Conservation (phyloP, 2,888 invertebrate genomes). For the Drosophila bunnanda region DNA sequence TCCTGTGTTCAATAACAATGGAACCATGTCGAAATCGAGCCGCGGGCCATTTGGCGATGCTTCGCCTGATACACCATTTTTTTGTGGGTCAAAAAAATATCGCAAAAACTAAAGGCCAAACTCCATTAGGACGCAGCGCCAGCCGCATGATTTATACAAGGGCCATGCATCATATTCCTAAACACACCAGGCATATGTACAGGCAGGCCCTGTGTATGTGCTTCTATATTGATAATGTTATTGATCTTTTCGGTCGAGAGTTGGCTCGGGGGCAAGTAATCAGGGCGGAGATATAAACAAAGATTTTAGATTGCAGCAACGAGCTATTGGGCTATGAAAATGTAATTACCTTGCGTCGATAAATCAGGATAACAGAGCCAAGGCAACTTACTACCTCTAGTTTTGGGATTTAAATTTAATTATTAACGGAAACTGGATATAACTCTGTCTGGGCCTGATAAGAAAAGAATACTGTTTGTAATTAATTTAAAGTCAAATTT, state of each 20-base stretch:
- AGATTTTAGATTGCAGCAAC: constrained; percentile 8
- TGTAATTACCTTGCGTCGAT: constrained; percentile 1
- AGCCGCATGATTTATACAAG: constrained; percentile 68
- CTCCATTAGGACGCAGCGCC: constrained; percentile 62
- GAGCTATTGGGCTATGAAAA: constrained; percentile 5
- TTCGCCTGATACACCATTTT: constrained; percentile 30
- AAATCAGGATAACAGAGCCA: background rate
- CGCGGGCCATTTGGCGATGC: constrained; percentile 59
- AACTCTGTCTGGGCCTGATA: background rate
- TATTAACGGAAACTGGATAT: background rate
- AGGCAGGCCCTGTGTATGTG: background rate
- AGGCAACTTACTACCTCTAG: background rate
- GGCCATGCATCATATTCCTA: constrained; percentile 61
- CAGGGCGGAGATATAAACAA: constrained; percentile 7
- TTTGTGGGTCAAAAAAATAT: constrained; percentile 55
- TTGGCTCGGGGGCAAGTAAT: constrained; percentile 10
- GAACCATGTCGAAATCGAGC: constrained; percentile 58
- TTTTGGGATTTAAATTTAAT: background rate
- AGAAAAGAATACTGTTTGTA: background rate
- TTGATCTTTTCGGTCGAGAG: constrained; percentile 25
- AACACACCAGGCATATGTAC: constrained; percentile 19
- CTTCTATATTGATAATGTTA: constrained; percentile 15
- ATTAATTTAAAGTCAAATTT: background rate
- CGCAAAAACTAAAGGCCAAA: constrained; percentile 63
- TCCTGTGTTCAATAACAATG: constrained; percentile 56